Evolutionary conservation across 2,797 vertebrate species (phyloP), one percentile per base, ranked within the genome.

Genomic region (Anguilla megastoma): DNA sequence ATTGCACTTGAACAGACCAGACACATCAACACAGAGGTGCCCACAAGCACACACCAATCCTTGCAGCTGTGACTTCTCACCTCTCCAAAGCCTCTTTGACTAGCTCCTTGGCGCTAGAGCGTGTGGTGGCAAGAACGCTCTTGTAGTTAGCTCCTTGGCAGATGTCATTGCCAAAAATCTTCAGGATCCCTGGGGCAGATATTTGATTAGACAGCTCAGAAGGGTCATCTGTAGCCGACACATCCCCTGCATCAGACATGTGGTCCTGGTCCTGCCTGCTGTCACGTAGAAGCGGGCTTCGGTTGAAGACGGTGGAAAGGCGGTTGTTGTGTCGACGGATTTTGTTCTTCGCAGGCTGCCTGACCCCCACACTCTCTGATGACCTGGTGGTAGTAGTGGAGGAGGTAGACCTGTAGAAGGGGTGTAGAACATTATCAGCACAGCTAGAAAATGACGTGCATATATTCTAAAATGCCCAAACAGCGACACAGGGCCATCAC

Each of bases 81-180:
- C 96, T 95, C 89, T 96, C 95, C 0, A 97, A 95, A 66, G 96
- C 96, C 92, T 97, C 96, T 94, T 96, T 96, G 84, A 97, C 95
- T 0, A 97, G 94, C 87, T 97, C 97, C 89, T 93, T 96, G 48
- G 96, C 96, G 3, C 95, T 95, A 54, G 97, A 97, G 86, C 95
- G 95, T 0, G 94, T 97, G 76, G 96, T 97, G 88, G 97, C 97
- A 86, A 97, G 91, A 79, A 97, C 96, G 2, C 96, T 97, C 90
- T 97, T 97, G 56, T 97, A 97, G 92, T 97, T 96, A 60, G 96
- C 96, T 24, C 97, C 97, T 88, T 95, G 91, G 0, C 96, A 96
- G 91, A 97, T 96, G 86, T 97, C 96, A 58, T 92, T 95, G 45
- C 97, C 97, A 83, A 97, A 97, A 86, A 97, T 95, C 94, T 97